Evolutionary conservation across 2,888 invertebrate species (phyloP).

Genomic region (Orchestes rusci): DNA sequence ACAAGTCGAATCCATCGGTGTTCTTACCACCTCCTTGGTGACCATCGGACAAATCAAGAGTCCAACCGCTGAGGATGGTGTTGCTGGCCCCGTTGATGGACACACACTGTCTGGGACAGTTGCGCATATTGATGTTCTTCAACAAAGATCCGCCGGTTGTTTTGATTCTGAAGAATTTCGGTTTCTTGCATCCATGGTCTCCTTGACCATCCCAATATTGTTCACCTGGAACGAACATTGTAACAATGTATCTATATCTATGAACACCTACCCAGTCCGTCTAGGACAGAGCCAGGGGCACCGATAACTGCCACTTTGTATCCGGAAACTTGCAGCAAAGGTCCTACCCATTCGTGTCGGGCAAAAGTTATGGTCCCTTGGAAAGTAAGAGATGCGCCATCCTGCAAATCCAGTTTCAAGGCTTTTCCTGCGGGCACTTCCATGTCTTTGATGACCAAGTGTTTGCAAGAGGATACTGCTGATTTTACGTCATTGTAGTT

Average conservation of each 20-base stretch:
- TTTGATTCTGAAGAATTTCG: slow-evolving; percentile 26
- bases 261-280: slow-evolving; percentile 25
- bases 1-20: slow-evolving; percentile 27
- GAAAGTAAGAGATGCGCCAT: slow-evolving; percentile 7
- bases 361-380: slow-evolving; percentile 14
- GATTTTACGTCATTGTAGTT: slow-evolving; percentile 8
- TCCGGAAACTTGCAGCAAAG: slow-evolving; percentile 10
- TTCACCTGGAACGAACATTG: slow-evolving; percentile 6
- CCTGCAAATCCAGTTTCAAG: slow-evolving; percentile 11
- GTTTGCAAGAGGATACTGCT: slow-evolving; percentile 13
- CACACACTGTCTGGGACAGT: slow-evolving; percentile 27
- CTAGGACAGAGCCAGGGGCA: slow-evolving; percentile 9
- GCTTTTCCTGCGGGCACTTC: slow-evolving; percentile 18
- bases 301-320: slow-evolving; percentile 11
- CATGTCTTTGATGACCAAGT: slow-evolving; percentile 11
- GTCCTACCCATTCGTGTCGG: slow-evolving; percentile 11
- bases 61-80: slow-evolving; percentile 17
- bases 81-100: slow-evolving; percentile 19
- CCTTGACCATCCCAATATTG: slow-evolving; percentile 28
- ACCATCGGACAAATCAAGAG: slow-evolving; percentile 25
- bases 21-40: slow-evolving; percentile 20
- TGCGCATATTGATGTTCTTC: slow-evolving; percentile 21
- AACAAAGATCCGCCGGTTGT: slow-evolving; percentile 21
- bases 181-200: slow-evolving; percentile 20
- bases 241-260: too few relatives aligned